Evolutionary conservation across 2,888 invertebrate genomes (phyloP).

Genomic region (Alviniconcha strummeri): DNA sequence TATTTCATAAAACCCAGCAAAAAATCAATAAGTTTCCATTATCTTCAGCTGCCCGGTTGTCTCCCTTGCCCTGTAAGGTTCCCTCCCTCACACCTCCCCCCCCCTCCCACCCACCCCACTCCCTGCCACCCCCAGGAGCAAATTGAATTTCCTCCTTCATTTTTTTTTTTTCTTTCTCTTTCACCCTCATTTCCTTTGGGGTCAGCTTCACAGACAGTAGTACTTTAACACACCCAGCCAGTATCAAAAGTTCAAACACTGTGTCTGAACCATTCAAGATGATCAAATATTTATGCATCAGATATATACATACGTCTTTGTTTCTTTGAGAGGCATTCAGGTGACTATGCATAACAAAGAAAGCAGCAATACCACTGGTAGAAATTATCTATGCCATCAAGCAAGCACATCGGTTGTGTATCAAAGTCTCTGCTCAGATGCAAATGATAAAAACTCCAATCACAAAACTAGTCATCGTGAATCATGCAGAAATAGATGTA

Average conservation of each 20-base stretch:
- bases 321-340: not conserved
- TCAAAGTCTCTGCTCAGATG: no score
- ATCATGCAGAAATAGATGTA: no score
- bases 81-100: not conserved
- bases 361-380: no score
- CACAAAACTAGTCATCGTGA: no score
- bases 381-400: no score
- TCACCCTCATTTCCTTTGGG: not conserved
- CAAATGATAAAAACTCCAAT: no score
- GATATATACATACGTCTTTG: not conserved
- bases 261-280: no score
- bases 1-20: not conserved
- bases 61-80: not conserved
- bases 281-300: no score
- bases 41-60: not conserved
- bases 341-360: no score
- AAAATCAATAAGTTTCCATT: conserved; percentile 24
- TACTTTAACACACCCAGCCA: no score
- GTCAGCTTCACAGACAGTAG: not conserved
- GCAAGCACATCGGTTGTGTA: no score
- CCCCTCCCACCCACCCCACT: not conserved
- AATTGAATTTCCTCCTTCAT: conserved; percentile 20
- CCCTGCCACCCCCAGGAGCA: not conserved
- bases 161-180: not conserved
- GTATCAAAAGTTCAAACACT: no score